These are phyloP conservation scores for Chymomyza fuscimana DNA, from an alignment of 2,888 invertebrate species.

Conservation along the genomic window DNA sequence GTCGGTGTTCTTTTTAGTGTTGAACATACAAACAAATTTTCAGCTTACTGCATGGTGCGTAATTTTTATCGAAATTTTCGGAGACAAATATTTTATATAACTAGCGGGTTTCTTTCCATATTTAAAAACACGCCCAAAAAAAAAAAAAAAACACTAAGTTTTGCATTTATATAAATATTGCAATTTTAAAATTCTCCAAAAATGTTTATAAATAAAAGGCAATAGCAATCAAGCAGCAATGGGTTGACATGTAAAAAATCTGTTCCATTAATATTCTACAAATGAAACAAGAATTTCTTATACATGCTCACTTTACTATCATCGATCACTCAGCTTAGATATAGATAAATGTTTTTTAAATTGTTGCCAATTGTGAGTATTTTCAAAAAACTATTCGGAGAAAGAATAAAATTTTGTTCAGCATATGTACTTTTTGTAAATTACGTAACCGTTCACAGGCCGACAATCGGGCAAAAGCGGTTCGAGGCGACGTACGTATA, in stretches of 20 bases:
- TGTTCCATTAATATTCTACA: not conserved
- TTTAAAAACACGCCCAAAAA: no score
- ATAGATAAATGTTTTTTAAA: not conserved
- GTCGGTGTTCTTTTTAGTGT: no score
- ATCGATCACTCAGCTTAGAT: not conserved
- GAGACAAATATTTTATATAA: no score
- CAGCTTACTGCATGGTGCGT: no score
- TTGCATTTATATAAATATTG: no score
- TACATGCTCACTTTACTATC: not conserved
- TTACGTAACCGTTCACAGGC: constrained; percentile 58
- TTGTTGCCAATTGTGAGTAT: constrained; percentile 49
- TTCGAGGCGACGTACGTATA: constrained; percentile 23
- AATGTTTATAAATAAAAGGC: not conserved
- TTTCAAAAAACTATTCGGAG: constrained; percentile 16
- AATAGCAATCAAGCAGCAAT: not conserved
- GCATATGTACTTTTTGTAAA: constrained; percentile 31
- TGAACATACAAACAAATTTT: no score
- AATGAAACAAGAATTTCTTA: not conserved
- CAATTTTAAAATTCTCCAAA: no score
- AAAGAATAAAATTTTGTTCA: constrained; percentile 22
- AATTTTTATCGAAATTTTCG: no score
- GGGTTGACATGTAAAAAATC: not conserved
- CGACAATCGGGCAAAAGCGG: not conserved
- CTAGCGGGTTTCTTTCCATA: no score
- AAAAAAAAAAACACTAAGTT: no score